Evolutionary conservation across 2,113 vertebrate genomes (phyloP).

Genomic region (Apodemus sylvaticus): DNA sequence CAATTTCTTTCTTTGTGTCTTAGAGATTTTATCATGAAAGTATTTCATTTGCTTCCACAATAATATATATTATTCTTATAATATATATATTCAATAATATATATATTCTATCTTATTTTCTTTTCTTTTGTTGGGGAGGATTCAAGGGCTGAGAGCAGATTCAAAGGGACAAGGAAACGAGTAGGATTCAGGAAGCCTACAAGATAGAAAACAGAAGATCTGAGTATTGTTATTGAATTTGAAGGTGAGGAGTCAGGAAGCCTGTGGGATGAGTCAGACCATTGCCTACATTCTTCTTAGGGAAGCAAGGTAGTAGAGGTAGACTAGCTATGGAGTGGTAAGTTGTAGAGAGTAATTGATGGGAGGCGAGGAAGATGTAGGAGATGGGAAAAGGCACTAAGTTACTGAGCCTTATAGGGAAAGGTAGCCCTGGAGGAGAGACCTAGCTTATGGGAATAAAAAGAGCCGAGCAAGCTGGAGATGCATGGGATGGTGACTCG

Average conservation of each 20-base stretch:
- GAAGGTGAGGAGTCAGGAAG: background rate
- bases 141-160: background rate
- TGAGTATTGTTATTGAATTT: background rate
- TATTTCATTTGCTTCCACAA: background rate
- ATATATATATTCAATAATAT: too few species aligned
- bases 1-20: background rate
- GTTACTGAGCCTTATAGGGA: too few species aligned
- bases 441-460: background rate
- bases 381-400: background rate
- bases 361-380: background rate
- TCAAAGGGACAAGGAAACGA: background rate
- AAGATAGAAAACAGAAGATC: background rate
- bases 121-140: background rate
- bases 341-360: background rate
- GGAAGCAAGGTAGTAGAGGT: background rate
- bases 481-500: background rate
- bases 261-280: background rate
- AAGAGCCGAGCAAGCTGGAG: background rate
- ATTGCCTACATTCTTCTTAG: background rate
- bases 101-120: too few species aligned
- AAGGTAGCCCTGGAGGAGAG: background rate
- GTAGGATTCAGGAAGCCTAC: background rate
- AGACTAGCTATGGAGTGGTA: too few species aligned
- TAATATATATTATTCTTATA: too few species aligned
- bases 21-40: background rate